These are phyloP conservation scores for Nannoperca australis DNA, from an alignment of 2,797 vertebrate genomes.

Conservation along the genomic window DNA sequence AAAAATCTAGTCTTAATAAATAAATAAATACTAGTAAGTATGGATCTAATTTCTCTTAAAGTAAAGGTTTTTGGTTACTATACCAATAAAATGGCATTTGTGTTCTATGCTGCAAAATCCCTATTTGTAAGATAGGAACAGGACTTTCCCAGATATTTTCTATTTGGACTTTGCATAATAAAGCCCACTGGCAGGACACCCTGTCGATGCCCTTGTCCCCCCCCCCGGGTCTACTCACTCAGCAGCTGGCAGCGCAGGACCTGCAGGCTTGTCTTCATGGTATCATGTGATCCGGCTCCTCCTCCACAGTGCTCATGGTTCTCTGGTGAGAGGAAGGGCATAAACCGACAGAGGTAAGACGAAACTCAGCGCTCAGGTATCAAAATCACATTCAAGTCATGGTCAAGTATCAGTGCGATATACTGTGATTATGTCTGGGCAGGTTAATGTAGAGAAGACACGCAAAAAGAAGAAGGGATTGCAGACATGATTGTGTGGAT, in stretches of 20 bases:
- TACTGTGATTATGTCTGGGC: conserved; percentile 23
- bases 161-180: not conserved
- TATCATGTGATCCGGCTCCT: conserved; percentile 98
- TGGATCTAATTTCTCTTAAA: not conserved
- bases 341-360: conserved; percentile 21
- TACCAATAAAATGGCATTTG: not conserved
- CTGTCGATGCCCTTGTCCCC: not conserved
- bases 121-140: not conserved
- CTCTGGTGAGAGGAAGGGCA: conserved; percentile 76
- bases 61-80: not conserved
- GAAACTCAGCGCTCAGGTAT: conserved; percentile 29
- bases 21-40: not conserved
- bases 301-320: conserved; percentile 99
- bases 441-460: conserved; percentile 21
- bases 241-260: conserved; percentile 98
- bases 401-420: conserved; percentile 20
- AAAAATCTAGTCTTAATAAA: not conserved
- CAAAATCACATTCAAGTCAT: conserved; percentile 48
- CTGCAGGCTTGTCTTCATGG: conserved; percentile 99
- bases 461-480: conserved; percentile 3
- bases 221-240: conserved; percentile 88
- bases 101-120: not conserved
- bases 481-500: conserved; percentile 22
- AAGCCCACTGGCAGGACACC: not conserved
- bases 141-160: not conserved